Evolutionary conservation across 2,888 invertebrate genomes (phyloP).

Genomic region (Bimastos eiseni): DNA sequence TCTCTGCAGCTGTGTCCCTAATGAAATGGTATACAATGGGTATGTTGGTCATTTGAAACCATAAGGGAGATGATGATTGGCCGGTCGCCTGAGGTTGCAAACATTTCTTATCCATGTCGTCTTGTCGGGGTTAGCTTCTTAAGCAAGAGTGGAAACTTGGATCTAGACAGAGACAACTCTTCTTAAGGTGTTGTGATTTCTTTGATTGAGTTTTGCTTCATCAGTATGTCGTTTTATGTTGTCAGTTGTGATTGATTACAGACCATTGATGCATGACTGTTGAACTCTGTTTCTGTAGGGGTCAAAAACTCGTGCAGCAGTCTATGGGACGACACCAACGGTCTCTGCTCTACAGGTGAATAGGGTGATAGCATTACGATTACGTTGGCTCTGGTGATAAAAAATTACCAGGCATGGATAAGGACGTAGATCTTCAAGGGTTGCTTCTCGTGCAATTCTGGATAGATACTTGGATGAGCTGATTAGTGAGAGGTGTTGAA

Average conservation of each 20-base stretch:
- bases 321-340: slow-evolving; percentile 25
- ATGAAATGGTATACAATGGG: background rate
- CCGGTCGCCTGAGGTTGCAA: background rate
- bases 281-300: background rate
- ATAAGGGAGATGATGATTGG: too few relatives aligned
- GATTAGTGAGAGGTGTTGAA: too few relatives aligned
- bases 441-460: too few relatives aligned
- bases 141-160: too few relatives aligned
- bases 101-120: background rate
- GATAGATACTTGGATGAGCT: too few relatives aligned
- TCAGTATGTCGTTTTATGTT: background rate
- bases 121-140: background rate
- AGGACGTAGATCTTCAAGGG: too few relatives aligned
- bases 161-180: too few relatives aligned
- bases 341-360: slow-evolving; percentile 34
- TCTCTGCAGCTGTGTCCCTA: background rate
- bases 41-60: background rate
- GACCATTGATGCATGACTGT: background rate
- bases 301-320: background rate
- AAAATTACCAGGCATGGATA: too few relatives aligned
- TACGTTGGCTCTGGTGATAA: too few relatives aligned
- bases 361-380: background rate
- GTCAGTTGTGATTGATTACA: background rate
- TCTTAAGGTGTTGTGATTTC: background rate
- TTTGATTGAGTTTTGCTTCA: background rate